Conservation (phyloP, 1,140 invertebrate genomes). For the Hyles vespertilio region DNA sequence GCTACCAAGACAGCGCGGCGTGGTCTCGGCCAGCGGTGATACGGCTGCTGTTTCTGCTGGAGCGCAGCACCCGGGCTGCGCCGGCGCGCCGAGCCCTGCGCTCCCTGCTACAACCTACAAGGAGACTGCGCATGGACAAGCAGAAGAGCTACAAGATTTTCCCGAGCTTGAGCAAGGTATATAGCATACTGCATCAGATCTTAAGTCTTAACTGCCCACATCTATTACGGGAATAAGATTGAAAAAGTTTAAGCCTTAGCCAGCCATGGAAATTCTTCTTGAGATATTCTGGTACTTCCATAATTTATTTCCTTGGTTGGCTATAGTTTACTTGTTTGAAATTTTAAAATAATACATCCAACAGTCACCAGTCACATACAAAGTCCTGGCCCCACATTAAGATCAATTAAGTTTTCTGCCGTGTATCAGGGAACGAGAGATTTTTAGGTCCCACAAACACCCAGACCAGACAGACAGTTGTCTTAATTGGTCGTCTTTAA, state of each 20-base stretch:
- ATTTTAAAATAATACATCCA: neutral
- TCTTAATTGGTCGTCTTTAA: neutral
- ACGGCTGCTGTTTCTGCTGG: slow-evolving; percentile 36
- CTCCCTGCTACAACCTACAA: slow-evolving; percentile 17
- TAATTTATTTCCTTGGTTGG: neutral
- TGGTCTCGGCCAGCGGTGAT: slow-evolving; percentile 44
- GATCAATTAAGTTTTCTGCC: too few relatives aligned
- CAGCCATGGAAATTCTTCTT: neutral
- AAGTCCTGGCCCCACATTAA: too few relatives aligned
- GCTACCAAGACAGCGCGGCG: slow-evolving; percentile 37
- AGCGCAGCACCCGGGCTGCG: slow-evolving; percentile 26
- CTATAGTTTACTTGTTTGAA: too few relatives aligned
- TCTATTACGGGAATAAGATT: neutral
- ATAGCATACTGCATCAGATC: neutral
- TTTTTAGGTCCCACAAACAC: too few relatives aligned
- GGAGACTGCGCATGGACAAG: slow-evolving; percentile 35
- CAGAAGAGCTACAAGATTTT: slow-evolving; percentile 34
- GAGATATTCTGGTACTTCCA: neutral
- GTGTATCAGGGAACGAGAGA: too few relatives aligned
- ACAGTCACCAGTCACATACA: too few relatives aligned
- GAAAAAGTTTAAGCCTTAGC: neutral
- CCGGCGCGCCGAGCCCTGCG: slow-evolving; percentile 21
- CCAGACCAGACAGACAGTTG: too few relatives aligned
- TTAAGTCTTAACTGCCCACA: neutral
- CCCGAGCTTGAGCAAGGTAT: slow-evolving; percentile 39